Conservation (phyloP, 1,140 invertebrate genomes). For the Drosophila hydei region DNA sequence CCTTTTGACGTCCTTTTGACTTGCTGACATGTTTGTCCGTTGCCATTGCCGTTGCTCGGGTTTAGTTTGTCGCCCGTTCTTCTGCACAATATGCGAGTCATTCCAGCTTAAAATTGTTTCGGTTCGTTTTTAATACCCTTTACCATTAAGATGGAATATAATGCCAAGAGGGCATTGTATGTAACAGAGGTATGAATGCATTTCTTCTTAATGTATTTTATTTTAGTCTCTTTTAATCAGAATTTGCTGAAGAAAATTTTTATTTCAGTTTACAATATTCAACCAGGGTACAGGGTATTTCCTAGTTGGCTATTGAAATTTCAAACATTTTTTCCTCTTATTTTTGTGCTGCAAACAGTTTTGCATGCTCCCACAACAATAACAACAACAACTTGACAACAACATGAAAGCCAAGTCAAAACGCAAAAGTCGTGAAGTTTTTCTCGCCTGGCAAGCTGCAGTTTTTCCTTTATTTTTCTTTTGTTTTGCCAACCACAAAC, state of each 20-base stretch:
- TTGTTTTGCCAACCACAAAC: conserved; percentile 16
- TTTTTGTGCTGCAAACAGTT: conserved; percentile 17
- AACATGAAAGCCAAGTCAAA: conserved; percentile 32
- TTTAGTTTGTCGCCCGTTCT: conserved; percentile 6
- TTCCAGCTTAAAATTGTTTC: conserved; percentile 19
- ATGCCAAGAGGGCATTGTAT: background rate
- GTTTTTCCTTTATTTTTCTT: conserved; percentile 25
- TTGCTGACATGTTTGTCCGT: conserved; percentile 37
- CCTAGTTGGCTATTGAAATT: background rate
- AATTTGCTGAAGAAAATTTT: too few relatives aligned
- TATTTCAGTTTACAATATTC: too few relatives aligned
- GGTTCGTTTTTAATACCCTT: background rate
- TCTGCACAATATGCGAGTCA: conserved; percentile 34
- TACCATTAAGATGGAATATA: background rate
- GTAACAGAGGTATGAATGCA: too few relatives aligned
- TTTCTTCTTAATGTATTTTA: too few relatives aligned
- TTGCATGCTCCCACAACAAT: conserved; percentile 21
- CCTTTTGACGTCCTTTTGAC: conserved; percentile 31
- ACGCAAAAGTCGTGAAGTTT: conserved; percentile 40
- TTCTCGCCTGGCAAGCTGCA: conserved; percentile 33
- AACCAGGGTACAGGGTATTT: too few relatives aligned
- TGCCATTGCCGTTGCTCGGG: background rate
- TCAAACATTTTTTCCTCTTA: background rate
- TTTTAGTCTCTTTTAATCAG: too few relatives aligned
- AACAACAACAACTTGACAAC: background rate